These are phyloP conservation scores for Bufotes viridis DNA, from an alignment of 2,797 vertebrate species.

Conservation along the genomic window DNA sequence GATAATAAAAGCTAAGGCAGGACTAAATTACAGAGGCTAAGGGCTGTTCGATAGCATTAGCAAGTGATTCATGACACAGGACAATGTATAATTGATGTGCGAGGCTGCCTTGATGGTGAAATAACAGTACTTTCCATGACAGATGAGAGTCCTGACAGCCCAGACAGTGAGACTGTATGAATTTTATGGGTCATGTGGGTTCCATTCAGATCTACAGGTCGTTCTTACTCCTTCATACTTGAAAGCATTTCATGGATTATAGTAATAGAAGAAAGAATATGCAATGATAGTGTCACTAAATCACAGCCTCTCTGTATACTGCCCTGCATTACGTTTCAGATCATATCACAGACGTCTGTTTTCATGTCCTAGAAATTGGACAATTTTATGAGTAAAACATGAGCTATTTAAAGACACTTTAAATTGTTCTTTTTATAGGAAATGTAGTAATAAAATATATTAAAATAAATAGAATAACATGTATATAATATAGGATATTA, in stretches of 20 bases:
- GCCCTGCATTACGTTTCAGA: slow-evolving; percentile 65
- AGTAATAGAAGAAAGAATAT: slow-evolving; percentile 74
- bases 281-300: slow-evolving; percentile 73
- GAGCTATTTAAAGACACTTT: neutral
- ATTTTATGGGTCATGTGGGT: slow-evolving; percentile 80
- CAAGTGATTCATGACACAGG: slow-evolving; percentile 69
- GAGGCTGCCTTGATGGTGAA: slow-evolving; percentile 71
- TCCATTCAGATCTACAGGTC: slow-evolving; percentile 80
- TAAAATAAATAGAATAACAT: neutral
- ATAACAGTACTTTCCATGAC: slow-evolving; percentile 79
- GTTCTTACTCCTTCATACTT: slow-evolving; percentile 76
- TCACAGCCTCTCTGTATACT: slow-evolving; percentile 71
- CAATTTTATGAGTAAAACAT: slow-evolving; percentile 31
- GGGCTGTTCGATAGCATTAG: slow-evolving; percentile 62
- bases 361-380: slow-evolving; percentile 61
- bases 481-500: neutral
- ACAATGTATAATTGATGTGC: slow-evolving; percentile 74
- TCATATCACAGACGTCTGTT: slow-evolving; percentile 51
- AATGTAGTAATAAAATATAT: neutral
- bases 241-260: slow-evolving; percentile 83
- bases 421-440: neutral
- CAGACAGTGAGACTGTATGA: slow-evolving; percentile 71
- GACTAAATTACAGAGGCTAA: slow-evolving; percentile 65
- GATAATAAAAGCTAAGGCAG: slow-evolving; percentile 57
- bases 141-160: slow-evolving; percentile 73